Base-by-base conservation (phyloP, 2,888 invertebrate species). In the Apotomis turbidana region DNA sequence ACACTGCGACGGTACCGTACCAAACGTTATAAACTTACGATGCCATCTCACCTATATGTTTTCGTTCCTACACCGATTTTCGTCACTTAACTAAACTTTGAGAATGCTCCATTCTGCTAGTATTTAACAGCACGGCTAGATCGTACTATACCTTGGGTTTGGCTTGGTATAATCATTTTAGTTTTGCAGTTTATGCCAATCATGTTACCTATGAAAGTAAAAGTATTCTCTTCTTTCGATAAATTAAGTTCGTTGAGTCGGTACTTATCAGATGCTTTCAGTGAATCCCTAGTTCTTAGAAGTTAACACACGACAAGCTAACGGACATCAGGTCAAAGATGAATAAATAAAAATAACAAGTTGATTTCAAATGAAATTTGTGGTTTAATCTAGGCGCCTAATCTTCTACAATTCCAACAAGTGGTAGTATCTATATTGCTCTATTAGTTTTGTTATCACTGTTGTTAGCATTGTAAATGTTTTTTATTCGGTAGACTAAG, bases 1-100 rank as follows among this genome's bases (percentile, higher is more conserved):
- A 95, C 97, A 97, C 94, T 97, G 97, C 96, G 97, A 97, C 96
- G 97, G 97, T 97, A 96, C 86, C 87, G 84, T 87, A 75, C 70
- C 55, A 62, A 46, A 66, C 55, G 57, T 38, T 61, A 41, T 57
- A 61, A 49, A 27, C 52, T 66, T 55, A 58, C n/a, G 15, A 49
- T 10, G 10, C 27, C 12, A 58, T 52, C 36, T 44, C 36, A 81
- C 77, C 76, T 80, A 80, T 74, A 79, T 78, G 81, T 80, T 80
- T 80, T 58, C 58, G 12, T 57, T 58, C 77, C 79, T 79, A 78
- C 76, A 76, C 78, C 72, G 76, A 78, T 76, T 44, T 54, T 44
- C 44, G 5, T 55, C 64, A 55, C 27, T 38, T 41, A 44, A 44
- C 5, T 46, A 46, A 13, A 8, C 59, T 59, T 38, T 44, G 38